A percentile compares a stretch with the other conserved stretches of the same genome.
phyloP scores from a whole-genome alignment of 1,140 invertebrate genomes.

The Drosophila leontia region DNA sequence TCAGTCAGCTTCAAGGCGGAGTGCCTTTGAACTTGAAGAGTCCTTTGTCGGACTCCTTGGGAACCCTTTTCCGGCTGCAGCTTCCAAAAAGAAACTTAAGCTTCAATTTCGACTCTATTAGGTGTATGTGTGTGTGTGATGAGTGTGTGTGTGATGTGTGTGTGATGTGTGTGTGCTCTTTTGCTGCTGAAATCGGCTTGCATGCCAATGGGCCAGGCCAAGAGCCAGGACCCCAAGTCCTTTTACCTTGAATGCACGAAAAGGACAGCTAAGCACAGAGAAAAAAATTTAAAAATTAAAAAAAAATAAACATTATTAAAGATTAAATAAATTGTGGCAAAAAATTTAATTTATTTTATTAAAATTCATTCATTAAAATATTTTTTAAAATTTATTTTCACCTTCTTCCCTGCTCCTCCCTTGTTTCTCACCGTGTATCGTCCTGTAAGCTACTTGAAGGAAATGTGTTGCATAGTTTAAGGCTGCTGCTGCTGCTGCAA shows the following conservation, averaged over 20 bases:
- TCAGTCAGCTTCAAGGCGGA: conserved; percentile 11
- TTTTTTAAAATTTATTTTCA: not conserved
- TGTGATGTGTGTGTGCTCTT: conserved; percentile 26
- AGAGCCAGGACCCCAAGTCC: conserved; percentile 11
- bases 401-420: not conserved
- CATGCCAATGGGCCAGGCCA: conserved; percentile 34
- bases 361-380: too few relatives aligned
- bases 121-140: not conserved
- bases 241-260: conserved; percentile 18
- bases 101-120: conserved; percentile 63
- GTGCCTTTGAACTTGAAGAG: conserved; percentile 30
- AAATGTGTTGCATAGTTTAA: conserved; percentile 76
- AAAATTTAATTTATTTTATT: too few relatives aligned
- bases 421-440: not conserved
- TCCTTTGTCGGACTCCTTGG: conserved; percentile 23
- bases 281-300: not conserved
- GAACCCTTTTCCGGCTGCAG: conserved; percentile 12
- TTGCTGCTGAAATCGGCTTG: conserved; percentile 46
- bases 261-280: not conserved
- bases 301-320: too few relatives aligned
- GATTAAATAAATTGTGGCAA: too few relatives aligned
- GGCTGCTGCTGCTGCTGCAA: conserved; percentile 27
- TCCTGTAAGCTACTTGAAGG: conserved; percentile 64
- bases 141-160: conserved; percentile 3
- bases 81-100: conserved; percentile 39